phyloP scores from a whole-genome alignment of 1,140 invertebrate species.

The Scaptomyza montana region DNA sequence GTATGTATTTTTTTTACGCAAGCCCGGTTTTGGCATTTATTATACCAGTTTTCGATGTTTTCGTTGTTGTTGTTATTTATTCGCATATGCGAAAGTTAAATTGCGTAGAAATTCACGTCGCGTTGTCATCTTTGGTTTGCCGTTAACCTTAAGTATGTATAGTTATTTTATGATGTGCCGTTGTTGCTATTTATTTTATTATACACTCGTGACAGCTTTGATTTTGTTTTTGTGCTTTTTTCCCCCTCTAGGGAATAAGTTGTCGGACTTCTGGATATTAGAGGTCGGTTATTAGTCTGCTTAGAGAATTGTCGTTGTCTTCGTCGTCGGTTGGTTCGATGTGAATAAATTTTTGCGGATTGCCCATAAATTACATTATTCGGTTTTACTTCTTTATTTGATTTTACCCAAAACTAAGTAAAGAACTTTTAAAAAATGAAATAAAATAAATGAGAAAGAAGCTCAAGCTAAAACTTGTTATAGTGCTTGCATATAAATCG shows the following conservation, averaged over 20 bases:
- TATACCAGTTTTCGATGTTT: constrained; percentile 58
- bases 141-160: constrained; percentile 53
- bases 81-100: constrained; percentile 71
- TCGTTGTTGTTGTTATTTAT: constrained; percentile 43
- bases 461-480: constrained; percentile 1
- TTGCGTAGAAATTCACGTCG: constrained; percentile 78
- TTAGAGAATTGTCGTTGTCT: constrained; percentile 15
- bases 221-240: not conserved
- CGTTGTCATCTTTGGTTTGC: constrained; percentile 46
- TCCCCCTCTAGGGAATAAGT: constrained; percentile 5
- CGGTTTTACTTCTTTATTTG: constrained; percentile 23
- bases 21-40: constrained; percentile 70
- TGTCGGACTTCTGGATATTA: not conserved
- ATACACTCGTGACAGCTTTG: constrained; percentile 27
- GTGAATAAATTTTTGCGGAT: constrained; percentile 33
- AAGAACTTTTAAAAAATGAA: constrained; percentile 25
- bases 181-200: constrained; percentile 69
- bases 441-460: constrained; percentile 11
- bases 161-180: constrained; percentile 77
- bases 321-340: constrained; percentile 34
- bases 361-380: constrained; percentile 47
- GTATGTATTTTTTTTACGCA: constrained; percentile 32
- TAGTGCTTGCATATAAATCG: constrained; percentile 45
- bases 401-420: constrained; percentile 41
- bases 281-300: constrained; percentile 5